phyloP scores from a whole-genome alignment of 1,140 invertebrate genomes.

The Cydia strobilella region DNA sequence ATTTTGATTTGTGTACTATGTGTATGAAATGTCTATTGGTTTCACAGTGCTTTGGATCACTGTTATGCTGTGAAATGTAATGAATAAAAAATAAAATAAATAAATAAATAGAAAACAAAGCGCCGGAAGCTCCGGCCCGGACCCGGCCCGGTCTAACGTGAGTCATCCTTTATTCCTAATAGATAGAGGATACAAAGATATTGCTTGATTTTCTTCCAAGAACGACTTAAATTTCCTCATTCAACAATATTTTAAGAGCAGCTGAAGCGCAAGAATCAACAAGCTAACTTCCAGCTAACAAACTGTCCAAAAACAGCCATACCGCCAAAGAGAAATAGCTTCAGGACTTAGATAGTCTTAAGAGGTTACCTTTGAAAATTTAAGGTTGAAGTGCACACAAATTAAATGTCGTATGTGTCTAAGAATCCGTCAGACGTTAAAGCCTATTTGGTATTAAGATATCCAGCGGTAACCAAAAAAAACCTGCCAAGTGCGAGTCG shows the following conservation, averaged over 20 bases:
- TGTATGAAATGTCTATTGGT: too few relatives aligned
- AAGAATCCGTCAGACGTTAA: not conserved
- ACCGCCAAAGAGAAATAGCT: not conserved
- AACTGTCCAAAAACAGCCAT: not conserved
- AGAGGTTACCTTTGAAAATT: not conserved
- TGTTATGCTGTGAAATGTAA: too few relatives aligned
- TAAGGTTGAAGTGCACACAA: not conserved
- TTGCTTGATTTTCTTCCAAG: not conserved
- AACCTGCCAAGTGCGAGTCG: too few relatives aligned
- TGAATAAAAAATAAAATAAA: too few relatives aligned
- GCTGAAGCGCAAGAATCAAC: not conserved
- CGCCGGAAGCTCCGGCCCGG: too few relatives aligned
- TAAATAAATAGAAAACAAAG: too few relatives aligned
- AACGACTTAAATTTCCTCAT: not conserved
- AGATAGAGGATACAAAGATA: not conserved
- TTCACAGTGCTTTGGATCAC: too few relatives aligned
- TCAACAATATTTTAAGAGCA: not conserved
- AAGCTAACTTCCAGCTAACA: constrained; percentile 2
- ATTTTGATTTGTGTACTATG: too few relatives aligned
- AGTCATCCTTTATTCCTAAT: too few relatives aligned
- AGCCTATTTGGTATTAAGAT: not conserved
- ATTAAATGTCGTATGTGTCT: not conserved
- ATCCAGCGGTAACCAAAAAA: not conserved
- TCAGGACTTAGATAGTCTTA: not conserved
- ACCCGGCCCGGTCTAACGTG: too few relatives aligned